phyloP scores from a whole-genome alignment of 2,888 invertebrate species.

The Omphaloscelis lunosa region DNA sequence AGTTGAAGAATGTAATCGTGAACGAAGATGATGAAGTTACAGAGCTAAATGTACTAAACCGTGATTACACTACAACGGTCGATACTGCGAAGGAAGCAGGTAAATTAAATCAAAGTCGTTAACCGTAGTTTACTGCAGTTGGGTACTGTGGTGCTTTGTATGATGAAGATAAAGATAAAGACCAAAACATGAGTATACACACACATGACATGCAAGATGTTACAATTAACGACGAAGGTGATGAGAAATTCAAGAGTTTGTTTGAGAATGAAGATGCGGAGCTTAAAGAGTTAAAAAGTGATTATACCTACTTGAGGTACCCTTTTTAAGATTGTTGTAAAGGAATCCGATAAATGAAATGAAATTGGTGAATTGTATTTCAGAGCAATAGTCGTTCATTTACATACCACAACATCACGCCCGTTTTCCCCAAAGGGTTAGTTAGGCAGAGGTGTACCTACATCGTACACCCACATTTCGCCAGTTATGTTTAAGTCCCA shows the following conservation, averaged over 20 bases:
- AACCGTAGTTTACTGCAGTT: background rate
- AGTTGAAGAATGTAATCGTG: conserved; percentile 58
- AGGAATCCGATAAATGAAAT: background rate
- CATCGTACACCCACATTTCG: no score
- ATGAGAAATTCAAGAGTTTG: background rate
- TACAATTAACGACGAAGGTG: background rate
- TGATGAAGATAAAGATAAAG: background rate
- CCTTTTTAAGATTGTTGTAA: background rate
- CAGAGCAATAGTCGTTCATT: background rate
- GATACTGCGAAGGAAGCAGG: background rate
- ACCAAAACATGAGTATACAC: no score
- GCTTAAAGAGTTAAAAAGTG: background rate
- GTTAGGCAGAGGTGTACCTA: background rate
- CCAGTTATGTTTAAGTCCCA: no score
- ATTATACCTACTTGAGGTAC: background rate
- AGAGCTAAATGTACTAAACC: conserved; percentile 33
- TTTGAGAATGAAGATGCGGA: conserved; percentile 3
- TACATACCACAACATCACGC: background rate
- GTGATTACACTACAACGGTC: background rate
- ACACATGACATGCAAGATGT: no score
- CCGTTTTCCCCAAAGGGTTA: background rate
- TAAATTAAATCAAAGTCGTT: conserved; percentile 13
- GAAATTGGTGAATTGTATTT: background rate
- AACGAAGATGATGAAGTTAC: conserved; percentile 17
- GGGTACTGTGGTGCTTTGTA: no score